Evolutionary conservation across 2,888 invertebrate species (phyloP).

Genomic region (Celastrina argiolus): DNA sequence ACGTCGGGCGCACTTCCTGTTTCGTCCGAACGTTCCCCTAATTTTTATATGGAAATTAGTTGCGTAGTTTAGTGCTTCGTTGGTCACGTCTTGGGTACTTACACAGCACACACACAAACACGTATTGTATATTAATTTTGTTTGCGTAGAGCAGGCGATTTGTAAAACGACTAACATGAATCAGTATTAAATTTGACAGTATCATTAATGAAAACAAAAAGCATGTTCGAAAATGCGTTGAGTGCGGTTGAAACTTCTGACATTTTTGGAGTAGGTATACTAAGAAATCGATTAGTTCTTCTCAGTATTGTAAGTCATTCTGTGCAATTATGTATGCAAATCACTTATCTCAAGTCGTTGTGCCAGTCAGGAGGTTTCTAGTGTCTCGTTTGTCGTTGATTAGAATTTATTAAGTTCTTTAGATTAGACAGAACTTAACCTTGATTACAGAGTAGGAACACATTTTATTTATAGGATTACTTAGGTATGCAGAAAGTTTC

Average conservation of each 20-base stretch:
- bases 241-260: not conserved
- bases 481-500: not conserved
- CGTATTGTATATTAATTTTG: not conserved
- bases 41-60: slow-evolving; percentile 20
- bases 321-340: not conserved
- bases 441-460: not conserved
- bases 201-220: not conserved
- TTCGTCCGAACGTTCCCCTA: slow-evolving; percentile 11
- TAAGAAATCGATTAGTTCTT: not conserved
- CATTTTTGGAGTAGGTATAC: not conserved
- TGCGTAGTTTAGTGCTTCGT: slow-evolving; percentile 20
- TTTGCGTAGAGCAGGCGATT: not conserved
- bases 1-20: slow-evolving; percentile 57
- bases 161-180: not conserved
- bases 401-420: not conserved
- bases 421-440: not conserved
- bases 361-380: slow-evolving; percentile 4
- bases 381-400: slow-evolving; percentile 6
- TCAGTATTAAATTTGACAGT: slow-evolving; percentile 1
- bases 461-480: not conserved
- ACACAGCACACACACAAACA: not conserved
- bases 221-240: not conserved
- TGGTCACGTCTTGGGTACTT: slow-evolving; percentile 5
- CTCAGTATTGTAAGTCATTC: not conserved
- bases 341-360: not conserved